Conservation (phyloP, 2,888 invertebrate genomes). For the Gordius sp. region DNA sequence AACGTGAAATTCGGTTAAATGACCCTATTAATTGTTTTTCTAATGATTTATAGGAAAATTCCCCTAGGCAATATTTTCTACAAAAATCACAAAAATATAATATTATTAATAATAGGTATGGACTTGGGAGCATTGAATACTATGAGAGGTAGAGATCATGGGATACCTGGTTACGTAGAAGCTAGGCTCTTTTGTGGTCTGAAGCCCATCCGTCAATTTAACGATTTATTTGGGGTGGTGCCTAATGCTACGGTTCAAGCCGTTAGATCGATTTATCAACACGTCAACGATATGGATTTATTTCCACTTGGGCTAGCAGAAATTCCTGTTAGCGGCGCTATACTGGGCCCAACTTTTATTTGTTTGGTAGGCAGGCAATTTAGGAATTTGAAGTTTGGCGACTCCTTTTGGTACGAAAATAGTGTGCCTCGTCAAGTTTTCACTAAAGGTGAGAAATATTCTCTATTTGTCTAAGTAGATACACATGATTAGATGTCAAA, state of each 20-base stretch:
- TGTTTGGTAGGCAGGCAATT: neutral
- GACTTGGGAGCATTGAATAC: constrained; percentile 9
- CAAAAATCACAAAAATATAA: neutral
- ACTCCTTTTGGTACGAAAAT: constrained; percentile 12
- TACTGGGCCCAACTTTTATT: constrained; percentile 2
- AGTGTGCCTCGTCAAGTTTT: neutral
- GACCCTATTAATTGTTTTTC: neutral
- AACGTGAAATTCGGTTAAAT: constrained; percentile 7
- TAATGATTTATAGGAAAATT: neutral
- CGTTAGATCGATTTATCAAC: neutral
- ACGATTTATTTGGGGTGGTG: neutral
- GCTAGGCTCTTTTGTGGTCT: neutral
- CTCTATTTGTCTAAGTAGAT: no score
- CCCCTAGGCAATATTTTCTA: neutral
- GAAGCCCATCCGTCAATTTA: neutral
- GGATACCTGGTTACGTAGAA: neutral
- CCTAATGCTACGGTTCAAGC: neutral
- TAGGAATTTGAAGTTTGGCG: neutral
- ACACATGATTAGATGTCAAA: no score
- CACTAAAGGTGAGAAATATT: neutral
- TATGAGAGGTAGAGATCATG: constrained; percentile 10
- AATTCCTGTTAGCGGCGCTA: neutral
- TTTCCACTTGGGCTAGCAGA: neutral
- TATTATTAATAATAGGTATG: neutral
- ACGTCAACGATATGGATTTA: constrained; percentile 6